Base-by-base conservation (phyloP, 2,113 vertebrate genomes). In the Orthonyx spaldingii region DNA sequence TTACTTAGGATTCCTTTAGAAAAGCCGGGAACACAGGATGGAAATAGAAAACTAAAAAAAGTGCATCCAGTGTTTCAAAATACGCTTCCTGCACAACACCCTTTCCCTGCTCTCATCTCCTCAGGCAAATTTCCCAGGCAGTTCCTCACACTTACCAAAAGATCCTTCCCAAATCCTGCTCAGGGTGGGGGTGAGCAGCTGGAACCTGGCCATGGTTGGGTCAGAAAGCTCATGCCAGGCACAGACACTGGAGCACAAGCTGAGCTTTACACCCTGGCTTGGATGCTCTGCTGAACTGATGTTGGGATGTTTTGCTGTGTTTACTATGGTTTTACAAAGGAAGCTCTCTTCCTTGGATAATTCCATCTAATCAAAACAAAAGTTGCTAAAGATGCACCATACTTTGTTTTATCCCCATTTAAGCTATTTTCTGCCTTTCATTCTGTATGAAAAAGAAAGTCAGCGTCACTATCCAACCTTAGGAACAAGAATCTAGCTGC, bases 1-100 rank as follows among this genome's bases (percentile, higher is more conserved):
- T 89, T 30, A 89, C 90, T 93, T 79, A 71, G 77, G 83, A 92
- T 57, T 83, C 80, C 69, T 96, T 86, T 55, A 92, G 56, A 91
- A 88, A 91, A 93, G 71, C 80, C 0, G 4, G 86, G 83, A 92
- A 93, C 53, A 49, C 17, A 33, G 50, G 61, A 94, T 68, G 30
- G 77, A 96, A 93, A 95, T 64, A 93, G 87, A 86, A 92, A 84
- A 88, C 71, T 44, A 83, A 80, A 94, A 87, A 94, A 94, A 93
- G 70, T 94, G 83, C 79, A 88, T 88, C 85, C 79, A 92, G 64
- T 52, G 64, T 86, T 97, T 92, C 83, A 65, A 93, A 96, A 64
- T 90, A 84, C n/a, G 1, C 46, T 86, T 59, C 64, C 53, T 80
- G 71, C 76, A 60, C 63, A 78, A 94, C 68, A 80, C 64, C 82